phyloP scores from a whole-genome alignment of 2,888 invertebrate genomes.

The Ametastegia equiseti region DNA sequence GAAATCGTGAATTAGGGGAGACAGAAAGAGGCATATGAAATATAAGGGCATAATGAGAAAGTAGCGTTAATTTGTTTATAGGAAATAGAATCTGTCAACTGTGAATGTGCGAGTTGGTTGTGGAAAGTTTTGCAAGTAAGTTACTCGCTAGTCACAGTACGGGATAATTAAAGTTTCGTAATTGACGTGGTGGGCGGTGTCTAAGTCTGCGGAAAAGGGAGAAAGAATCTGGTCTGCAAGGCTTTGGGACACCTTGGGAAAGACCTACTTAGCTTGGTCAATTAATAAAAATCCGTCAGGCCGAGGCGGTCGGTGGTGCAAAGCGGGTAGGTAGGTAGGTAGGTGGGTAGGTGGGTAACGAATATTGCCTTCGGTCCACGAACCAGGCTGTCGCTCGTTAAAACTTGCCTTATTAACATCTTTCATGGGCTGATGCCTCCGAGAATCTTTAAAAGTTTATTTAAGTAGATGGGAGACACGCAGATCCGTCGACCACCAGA shows the following conservation, averaged over 20 bases:
- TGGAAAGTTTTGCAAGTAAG: conserved; percentile 23
- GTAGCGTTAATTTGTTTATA: conserved; percentile 4
- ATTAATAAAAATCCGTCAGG: conserved; percentile 65
- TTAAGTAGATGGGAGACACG: conserved; percentile 62
- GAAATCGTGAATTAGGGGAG: not conserved
- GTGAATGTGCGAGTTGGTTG: conserved; percentile 22
- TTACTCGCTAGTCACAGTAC: conserved; percentile 12
- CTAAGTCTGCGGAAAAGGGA: not conserved
- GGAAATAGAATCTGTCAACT: not conserved
- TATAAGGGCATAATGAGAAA: not conserved
- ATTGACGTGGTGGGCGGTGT: conserved; percentile 19
- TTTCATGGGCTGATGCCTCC: conserved; percentile 71
- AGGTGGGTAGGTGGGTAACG: conserved; percentile 34
- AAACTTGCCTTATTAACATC: conserved; percentile 74
- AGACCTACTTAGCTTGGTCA: conserved; percentile 53
- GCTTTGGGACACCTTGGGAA: conserved; percentile 38
- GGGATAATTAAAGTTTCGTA: conserved; percentile 43
- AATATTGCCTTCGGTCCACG: conserved; percentile 44
- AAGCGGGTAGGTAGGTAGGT: too few relatives aligned
- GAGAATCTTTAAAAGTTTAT: conserved; percentile 68
- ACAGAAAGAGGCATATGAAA: too few relatives aligned
- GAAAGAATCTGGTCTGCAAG: conserved; percentile 19
- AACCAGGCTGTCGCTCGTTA: conserved; percentile 63
- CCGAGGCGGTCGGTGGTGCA: conserved; percentile 52
- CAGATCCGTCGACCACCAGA: conserved; percentile 48